These are phyloP conservation scores for Popillia japonica DNA, from an alignment of 1,140 invertebrate genomes.

Conservation along the genomic window DNA sequence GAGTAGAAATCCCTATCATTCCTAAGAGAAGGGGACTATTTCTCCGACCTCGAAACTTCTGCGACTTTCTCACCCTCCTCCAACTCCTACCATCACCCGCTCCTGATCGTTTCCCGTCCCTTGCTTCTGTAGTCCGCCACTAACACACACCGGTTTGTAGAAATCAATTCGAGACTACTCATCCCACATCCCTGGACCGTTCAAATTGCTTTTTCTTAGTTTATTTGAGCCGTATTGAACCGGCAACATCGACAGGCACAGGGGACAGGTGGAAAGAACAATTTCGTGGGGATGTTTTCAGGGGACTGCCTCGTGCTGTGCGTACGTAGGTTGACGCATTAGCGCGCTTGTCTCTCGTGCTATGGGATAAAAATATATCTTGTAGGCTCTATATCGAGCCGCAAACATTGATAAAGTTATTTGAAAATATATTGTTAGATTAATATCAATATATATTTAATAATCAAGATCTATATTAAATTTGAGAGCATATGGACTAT, in stretches of 20 bases:
- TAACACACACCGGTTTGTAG: slow-evolving; percentile 43
- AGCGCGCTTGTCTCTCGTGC: background rate
- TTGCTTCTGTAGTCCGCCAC: slow-evolving; percentile 32
- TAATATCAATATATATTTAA: no score
- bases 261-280: slow-evolving; percentile 45
- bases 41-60: background rate
- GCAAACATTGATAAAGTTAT: no score
- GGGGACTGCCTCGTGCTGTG: background rate
- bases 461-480: no score
- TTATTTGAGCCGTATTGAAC: slow-evolving; percentile 53
- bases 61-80: slow-evolving; percentile 16
- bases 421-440: no score
- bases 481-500: no score
- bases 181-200: slow-evolving; percentile 44
- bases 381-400: no score
- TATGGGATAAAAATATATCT: no score
- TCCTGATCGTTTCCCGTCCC: slow-evolving; percentile 48
- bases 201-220: slow-evolving; percentile 53
- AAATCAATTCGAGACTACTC: slow-evolving; percentile 44
- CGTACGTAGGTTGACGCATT: slow-evolving; percentile 5
- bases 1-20: background rate
- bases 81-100: slow-evolving; percentile 40
- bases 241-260: slow-evolving; percentile 44
- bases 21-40: background rate
- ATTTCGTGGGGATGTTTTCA: slow-evolving; percentile 5